Percentiles rank a stretch among this genome's conserved stretches.
These are phyloP conservation scores for Setipinna tenuifilis DNA, from an alignment of 2,797 vertebrate species.

Conservation along the genomic window DNA sequence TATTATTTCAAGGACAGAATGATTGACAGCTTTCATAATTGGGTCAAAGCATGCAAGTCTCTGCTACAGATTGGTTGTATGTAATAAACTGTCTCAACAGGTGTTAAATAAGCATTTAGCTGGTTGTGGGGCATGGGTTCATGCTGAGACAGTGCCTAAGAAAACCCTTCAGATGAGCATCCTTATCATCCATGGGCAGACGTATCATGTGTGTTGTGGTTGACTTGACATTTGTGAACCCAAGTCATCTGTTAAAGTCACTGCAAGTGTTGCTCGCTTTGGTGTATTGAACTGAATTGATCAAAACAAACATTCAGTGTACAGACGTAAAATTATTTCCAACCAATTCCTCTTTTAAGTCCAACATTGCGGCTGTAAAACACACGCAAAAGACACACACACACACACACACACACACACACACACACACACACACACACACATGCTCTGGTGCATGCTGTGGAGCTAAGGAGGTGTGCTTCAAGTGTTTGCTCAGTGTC, in stretches of 20 bases:
- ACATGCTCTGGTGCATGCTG: neutral
- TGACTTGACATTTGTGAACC: neutral
- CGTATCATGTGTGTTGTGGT: neutral
- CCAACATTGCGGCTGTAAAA: neutral
- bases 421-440: no score
- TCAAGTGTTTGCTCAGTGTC: constrained; percentile 9
- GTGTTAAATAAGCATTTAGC: no score
- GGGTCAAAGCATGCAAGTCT: no score
- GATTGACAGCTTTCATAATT: no score
- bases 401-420: constrained; percentile 6
- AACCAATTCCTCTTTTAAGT: neutral
- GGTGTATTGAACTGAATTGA: neutral
- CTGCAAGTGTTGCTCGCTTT: neutral
- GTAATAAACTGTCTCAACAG: no score
- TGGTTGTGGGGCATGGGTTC: no score
- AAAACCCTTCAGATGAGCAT: neutral
- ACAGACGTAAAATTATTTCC: neutral
- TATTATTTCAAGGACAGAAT: no score
- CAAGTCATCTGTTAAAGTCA: neutral
- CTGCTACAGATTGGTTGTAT: no score
- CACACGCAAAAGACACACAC: neutral
- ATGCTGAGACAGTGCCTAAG: neutral
- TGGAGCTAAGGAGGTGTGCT: neutral
- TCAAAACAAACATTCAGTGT: neutral
- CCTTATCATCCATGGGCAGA: no score